These are phyloP conservation scores for Hyperoplus immaculatus DNA, from an alignment of 2,797 vertebrate genomes.

Conservation along the genomic window DNA sequence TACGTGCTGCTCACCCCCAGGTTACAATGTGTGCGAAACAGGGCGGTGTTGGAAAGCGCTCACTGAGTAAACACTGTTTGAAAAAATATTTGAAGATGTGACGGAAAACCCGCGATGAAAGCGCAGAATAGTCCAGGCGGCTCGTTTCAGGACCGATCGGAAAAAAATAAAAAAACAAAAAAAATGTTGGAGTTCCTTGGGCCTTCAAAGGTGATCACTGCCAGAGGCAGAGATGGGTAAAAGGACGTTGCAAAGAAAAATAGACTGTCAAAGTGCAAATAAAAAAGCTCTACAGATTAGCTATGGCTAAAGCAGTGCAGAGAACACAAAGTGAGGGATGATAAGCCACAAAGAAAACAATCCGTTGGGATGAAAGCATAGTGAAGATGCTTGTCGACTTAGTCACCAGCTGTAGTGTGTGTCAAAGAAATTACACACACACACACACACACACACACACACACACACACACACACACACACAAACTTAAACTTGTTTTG, in stretches of 20 bases:
- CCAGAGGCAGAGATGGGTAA: not conserved
- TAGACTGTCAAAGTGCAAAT: slow-evolving; percentile 35
- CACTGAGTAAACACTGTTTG: slow-evolving; percentile 47
- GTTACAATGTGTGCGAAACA: slow-evolving; percentile 32
- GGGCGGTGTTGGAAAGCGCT: slow-evolving; percentile 42
- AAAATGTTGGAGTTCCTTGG: slow-evolving; percentile 5
- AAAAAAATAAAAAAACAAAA: not conserved
- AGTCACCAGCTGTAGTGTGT: slow-evolving; percentile 50
- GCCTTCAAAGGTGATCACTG: not conserved
- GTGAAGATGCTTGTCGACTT: slow-evolving; percentile 37
- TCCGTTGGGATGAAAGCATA: slow-evolving; percentile 37
- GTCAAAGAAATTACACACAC: slow-evolving; percentile 32
- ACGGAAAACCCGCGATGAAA: slow-evolving; percentile 6
- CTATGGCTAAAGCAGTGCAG: slow-evolving; percentile 25
- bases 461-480: too few species aligned
- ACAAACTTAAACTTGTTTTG: too few species aligned
- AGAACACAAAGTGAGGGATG: slow-evolving; percentile 43
- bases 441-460: not conserved
- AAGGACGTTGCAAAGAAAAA: slow-evolving; percentile 42
- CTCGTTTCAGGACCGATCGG: not conserved
- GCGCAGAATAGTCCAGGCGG: not conserved
- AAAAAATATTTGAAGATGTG: slow-evolving; percentile 41
- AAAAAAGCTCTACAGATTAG: slow-evolving; percentile 15
- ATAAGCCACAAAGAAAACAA: slow-evolving; percentile 56
- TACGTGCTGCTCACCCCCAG: slow-evolving; percentile 24